phyloP scores from a whole-genome alignment of 2,113 vertebrate genomes.

The Electrona antarctica region DNA sequence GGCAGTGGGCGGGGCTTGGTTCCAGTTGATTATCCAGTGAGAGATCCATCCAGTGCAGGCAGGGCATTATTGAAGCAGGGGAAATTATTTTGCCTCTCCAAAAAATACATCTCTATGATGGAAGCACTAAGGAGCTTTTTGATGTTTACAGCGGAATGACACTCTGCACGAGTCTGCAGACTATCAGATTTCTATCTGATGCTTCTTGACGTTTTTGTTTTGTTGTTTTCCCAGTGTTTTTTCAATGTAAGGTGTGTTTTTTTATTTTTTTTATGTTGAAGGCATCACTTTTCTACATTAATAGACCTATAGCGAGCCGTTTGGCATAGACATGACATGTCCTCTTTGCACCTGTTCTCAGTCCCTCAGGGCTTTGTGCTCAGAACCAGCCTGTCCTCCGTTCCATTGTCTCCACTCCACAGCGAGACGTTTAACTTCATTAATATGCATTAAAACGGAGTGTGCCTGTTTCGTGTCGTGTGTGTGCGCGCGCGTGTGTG shows the following conservation, averaged over 20 bases:
- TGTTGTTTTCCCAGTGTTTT: background rate
- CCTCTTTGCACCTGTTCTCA: conserved; percentile 63
- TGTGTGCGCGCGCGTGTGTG: conserved; percentile 9
- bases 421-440: conserved; percentile 69
- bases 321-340: conserved; percentile 42
- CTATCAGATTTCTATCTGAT: background rate
- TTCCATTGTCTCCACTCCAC: conserved; percentile 66
- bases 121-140: conserved; percentile 6
- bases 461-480: conserved; percentile 37
- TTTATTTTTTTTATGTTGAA: too few relatives aligned
- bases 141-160: conserved; percentile 23
- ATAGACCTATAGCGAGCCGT: conserved; percentile 25
- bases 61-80: conserved; percentile 35
- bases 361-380: conserved; percentile 65
- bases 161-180: background rate
- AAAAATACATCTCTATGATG: conserved; percentile 14
- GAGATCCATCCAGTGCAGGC: conserved; percentile 26
- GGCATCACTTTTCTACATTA: conserved; percentile 16
- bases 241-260: background rate
- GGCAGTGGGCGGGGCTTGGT: conserved; percentile 64
- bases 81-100: conserved; percentile 18
- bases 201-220: background rate
- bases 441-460: conserved; percentile 76
- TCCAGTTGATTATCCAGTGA: conserved; percentile 51
- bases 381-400: conserved; percentile 34